Conservation (phyloP, 2,113 vertebrate species). For the Amia ocellicauda region DNA sequence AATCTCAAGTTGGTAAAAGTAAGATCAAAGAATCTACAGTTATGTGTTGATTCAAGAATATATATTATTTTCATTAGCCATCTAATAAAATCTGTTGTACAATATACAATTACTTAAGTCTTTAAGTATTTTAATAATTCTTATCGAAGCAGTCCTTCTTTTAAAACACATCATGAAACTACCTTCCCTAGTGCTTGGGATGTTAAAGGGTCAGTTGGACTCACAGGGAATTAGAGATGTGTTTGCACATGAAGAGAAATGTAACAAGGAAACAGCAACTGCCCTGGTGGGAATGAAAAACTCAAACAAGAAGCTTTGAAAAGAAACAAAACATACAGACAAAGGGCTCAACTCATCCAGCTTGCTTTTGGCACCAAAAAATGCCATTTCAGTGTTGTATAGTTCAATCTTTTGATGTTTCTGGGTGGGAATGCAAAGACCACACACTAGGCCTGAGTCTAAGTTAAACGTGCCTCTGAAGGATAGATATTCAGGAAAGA, state of each 20-base stretch:
- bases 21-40: no score
- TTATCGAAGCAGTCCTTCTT: no score
- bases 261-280: neutral
- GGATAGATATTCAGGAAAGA: neutral
- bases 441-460: slow-evolving; percentile 7
- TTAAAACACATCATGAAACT: neutral
- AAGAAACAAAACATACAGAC: neutral
- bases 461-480: neutral
- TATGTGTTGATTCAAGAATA: no score
- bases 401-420: neutral
- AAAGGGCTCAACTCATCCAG: neutral
- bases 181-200: neutral
- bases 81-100: no score
- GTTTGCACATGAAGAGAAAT: neutral
- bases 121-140: no score
- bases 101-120: no score
- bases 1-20: no score
- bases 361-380: slow-evolving; percentile 1
- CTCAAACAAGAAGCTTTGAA: slow-evolving; percentile 8
- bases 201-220: neutral
- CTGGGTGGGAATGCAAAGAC: slow-evolving; percentile 4
- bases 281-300: neutral
- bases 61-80: no score
- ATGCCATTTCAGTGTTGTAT: neutral
- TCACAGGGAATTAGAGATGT: neutral